Evolutionary conservation across 2,797 vertebrate genomes (phyloP).

Genomic region (Intellagama lesueurii): DNA sequence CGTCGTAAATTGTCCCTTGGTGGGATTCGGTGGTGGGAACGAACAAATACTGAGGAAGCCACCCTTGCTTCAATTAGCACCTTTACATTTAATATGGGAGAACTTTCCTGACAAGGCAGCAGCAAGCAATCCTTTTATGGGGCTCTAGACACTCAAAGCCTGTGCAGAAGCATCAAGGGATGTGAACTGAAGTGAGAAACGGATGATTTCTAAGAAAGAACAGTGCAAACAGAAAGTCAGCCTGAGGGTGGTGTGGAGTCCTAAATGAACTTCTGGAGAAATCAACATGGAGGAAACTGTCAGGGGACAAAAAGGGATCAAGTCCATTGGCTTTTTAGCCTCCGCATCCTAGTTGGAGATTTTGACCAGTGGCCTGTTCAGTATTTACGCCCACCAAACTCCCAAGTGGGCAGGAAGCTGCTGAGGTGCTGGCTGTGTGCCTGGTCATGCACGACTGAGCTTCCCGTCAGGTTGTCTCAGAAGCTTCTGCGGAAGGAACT

Average conservation of each 20-base stretch:
- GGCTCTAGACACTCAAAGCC: too few relatives aligned
- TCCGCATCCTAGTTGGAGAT: not conserved
- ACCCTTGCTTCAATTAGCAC: slow-evolving; percentile 12
- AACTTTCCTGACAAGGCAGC: not conserved
- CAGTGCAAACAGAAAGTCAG: not conserved
- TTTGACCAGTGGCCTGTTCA: not conserved
- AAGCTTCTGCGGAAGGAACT: too few relatives aligned
- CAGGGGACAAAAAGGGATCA: too few relatives aligned
- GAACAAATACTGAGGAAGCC: not conserved
- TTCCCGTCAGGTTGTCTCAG: not conserved
- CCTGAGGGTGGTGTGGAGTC: too few relatives aligned
- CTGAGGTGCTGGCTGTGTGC: not conserved
- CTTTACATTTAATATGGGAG: not conserved
- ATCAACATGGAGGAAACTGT: too few relatives aligned
- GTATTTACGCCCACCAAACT: not conserved
- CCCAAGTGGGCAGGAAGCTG: not conserved
- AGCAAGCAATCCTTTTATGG: not conserved
- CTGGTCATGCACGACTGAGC: not conserved
- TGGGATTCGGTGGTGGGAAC: not conserved
- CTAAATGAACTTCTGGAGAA: not conserved
- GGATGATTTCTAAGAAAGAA: not conserved
- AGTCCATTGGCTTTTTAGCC: too few relatives aligned
- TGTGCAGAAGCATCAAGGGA: not conserved
- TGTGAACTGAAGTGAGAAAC: not conserved
- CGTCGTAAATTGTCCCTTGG: not conserved